These are phyloP conservation scores for Brachypterus glaber DNA, from an alignment of 2,888 invertebrate genomes.

Conservation along the genomic window DNA sequence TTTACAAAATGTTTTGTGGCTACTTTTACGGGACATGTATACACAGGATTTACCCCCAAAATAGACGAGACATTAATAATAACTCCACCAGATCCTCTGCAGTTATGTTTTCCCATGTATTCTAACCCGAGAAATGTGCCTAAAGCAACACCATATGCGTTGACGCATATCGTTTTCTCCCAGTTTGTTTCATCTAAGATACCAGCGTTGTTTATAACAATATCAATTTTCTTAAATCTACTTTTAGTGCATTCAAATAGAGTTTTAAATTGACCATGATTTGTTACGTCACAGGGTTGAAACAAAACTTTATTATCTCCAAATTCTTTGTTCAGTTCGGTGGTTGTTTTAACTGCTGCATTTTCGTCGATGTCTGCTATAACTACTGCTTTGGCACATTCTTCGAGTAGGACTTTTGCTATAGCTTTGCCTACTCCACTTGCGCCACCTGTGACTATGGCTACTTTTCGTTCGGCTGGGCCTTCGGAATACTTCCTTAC, in stretches of 20 bases:
- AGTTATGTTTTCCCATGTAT: slow-evolving; percentile 46
- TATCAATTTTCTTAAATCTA: slow-evolving; percentile 35
- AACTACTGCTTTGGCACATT: slow-evolving; percentile 51
- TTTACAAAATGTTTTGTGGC: slow-evolving; percentile 48
- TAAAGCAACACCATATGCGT: slow-evolving; percentile 37
- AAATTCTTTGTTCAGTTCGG: slow-evolving; percentile 37
- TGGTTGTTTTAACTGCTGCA: slow-evolving; percentile 38
- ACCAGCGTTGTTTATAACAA: slow-evolving; percentile 43
- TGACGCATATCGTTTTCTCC: slow-evolving; percentile 36
- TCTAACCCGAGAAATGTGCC: slow-evolving; percentile 45
- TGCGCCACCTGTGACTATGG: slow-evolving; percentile 59
- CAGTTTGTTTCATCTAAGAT: slow-evolving; percentile 33
- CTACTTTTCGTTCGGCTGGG: slow-evolving; percentile 58
- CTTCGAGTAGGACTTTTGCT: slow-evolving; percentile 54
- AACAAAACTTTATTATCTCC: slow-evolving; percentile 42
- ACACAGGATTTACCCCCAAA: slow-evolving; percentile 45
- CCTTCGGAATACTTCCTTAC: too few relatives aligned
- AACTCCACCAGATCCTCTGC: slow-evolving; percentile 48
- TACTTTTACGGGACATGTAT: slow-evolving; percentile 48
- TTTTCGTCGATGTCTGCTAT: slow-evolving; percentile 37
- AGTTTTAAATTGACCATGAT: too few relatives aligned
- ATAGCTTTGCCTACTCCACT: slow-evolving; percentile 58
- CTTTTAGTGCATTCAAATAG: slow-evolving; percentile 30
- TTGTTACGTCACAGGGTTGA: slow-evolving; percentile 45
- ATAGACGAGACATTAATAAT: slow-evolving; percentile 56